Percentiles rank a stretch among this genome's conserved stretches.
Evolutionary conservation across 2,797 vertebrate genomes (phyloP).

Genomic region (Cheirogaleus major): DNA sequence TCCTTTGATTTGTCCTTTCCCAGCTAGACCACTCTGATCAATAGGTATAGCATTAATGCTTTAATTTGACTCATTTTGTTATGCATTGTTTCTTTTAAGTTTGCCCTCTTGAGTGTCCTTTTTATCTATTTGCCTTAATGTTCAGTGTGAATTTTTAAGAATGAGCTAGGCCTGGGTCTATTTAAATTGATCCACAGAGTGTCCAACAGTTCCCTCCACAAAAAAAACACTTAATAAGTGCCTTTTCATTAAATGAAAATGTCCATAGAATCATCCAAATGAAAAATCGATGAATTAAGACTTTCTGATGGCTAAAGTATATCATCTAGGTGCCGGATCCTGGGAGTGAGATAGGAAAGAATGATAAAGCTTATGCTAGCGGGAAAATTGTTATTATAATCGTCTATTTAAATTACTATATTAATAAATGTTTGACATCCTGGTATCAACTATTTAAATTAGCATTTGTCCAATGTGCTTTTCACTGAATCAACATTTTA

Average conservation of each 20-base stretch:
- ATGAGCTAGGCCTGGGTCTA: neutral
- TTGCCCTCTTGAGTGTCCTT: constrained; percentile 17
- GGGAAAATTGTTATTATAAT: neutral
- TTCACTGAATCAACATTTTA: constrained; percentile 1
- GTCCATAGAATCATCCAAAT: constrained; percentile 38
- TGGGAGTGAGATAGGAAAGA: neutral
- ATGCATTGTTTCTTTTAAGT: constrained; percentile 39
- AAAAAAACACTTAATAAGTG: constrained; percentile 62
- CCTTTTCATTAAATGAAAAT: constrained; percentile 64
- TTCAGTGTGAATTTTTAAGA: constrained; percentile 48
- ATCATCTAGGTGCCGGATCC: neutral
- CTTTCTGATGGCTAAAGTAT: constrained; percentile 11
- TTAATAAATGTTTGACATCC: constrained; percentile 9
- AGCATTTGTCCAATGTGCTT: neutral
- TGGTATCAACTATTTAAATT: neutral
- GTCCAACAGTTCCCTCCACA: neutral
- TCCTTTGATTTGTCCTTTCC: neutral
- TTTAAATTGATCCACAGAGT: constrained; percentile 37
- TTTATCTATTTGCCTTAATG: constrained; percentile 27
- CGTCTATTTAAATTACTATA: constrained; percentile 39
- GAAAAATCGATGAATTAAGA: constrained; percentile 55
- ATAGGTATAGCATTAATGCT: neutral
- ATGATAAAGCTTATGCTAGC: neutral
- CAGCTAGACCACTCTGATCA: neutral
- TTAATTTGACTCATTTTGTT: constrained; percentile 46